phyloP scores from a whole-genome alignment of 1,140 invertebrate species.

The Hylaeus volcanicus region DNA sequence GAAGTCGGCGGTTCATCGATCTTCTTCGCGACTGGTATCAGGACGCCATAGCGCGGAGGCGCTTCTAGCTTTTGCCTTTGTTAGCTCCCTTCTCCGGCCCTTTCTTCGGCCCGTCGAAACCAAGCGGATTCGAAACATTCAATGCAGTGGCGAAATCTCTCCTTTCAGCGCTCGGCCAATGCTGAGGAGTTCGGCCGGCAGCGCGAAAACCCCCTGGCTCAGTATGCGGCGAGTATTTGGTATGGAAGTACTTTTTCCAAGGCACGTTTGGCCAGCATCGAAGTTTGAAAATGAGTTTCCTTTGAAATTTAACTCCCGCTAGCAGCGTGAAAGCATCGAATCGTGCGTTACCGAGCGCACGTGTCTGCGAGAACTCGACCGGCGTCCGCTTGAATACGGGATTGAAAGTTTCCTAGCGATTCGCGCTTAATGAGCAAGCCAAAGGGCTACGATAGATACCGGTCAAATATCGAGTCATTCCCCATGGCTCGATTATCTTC shows the following conservation, averaged over 20 bases:
- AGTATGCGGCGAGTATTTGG: conserved; percentile 35
- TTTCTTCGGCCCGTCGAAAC: conserved; percentile 42
- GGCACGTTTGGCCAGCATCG: conserved; percentile 48
- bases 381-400: conserved; percentile 9
- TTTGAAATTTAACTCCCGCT: conserved; percentile 52
- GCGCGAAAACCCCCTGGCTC: background rate
- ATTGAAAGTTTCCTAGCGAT: conserved; percentile 36
- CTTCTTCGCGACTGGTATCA: conserved; percentile 29
- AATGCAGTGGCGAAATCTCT: conserved; percentile 8
- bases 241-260: conserved; percentile 46
- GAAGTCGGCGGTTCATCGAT: conserved; percentile 35
- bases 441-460: background rate
- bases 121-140: conserved; percentile 50
- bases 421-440: conserved; percentile 7
- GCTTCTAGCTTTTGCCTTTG: conserved; percentile 31
- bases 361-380: background rate
- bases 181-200: conserved; percentile 17
- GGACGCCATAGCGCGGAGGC: conserved; percentile 18
- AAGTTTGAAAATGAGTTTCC: conserved; percentile 54
- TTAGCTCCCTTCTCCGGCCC: conserved; percentile 1
- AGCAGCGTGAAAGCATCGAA: conserved; percentile 22
- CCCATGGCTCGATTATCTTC: background rate
- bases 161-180: conserved; percentile 15
- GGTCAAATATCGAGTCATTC: background rate
- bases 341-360: background rate